These are phyloP conservation scores for Eudasyphora cyanicolor DNA, from an alignment of 2,888 invertebrate genomes.

Conservation along the genomic window DNA sequence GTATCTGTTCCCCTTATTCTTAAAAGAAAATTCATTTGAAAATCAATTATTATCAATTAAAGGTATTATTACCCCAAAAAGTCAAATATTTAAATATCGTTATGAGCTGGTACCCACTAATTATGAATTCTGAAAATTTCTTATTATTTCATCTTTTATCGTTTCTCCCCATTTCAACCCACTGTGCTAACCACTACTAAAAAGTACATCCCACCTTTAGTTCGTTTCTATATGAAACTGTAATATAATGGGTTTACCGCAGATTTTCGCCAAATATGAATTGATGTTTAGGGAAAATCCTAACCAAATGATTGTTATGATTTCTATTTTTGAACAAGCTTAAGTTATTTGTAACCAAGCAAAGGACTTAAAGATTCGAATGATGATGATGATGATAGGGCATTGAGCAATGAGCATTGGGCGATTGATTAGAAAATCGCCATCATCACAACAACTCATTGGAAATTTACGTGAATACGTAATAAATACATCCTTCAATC, in stretches of 20 bases:
- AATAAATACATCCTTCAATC: slow-evolving; percentile 1
- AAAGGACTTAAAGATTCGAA: slow-evolving; percentile 8
- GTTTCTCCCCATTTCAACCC: not conserved
- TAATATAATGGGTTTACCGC: slow-evolving; percentile 21
- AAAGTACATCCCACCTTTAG: not conserved
- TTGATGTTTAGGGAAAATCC: slow-evolving; percentile 28
- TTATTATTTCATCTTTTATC: not conserved
- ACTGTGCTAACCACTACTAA: not conserved
- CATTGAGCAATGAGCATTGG: not conserved
- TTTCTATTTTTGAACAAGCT: not conserved
- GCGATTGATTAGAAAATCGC: slow-evolving; percentile 5
- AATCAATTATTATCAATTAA: too few species aligned
- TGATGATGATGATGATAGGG: not conserved
- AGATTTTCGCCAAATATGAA: slow-evolving; percentile 4
- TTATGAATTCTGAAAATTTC: too few species aligned
- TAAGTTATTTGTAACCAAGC: slow-evolving; percentile 8
- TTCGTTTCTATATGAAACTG: slow-evolving; percentile 10
- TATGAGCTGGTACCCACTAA: too few species aligned
- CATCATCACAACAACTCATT: slow-evolving; percentile 10
- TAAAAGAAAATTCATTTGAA: too few species aligned
- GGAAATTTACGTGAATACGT: not conserved
- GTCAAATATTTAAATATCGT: too few species aligned
- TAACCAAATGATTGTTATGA: slow-evolving; percentile 1
- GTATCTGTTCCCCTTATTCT: too few species aligned
- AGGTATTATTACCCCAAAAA: too few species aligned